Conservation (phyloP, 2,113 vertebrate species). For the Loxodonta africana region DNA sequence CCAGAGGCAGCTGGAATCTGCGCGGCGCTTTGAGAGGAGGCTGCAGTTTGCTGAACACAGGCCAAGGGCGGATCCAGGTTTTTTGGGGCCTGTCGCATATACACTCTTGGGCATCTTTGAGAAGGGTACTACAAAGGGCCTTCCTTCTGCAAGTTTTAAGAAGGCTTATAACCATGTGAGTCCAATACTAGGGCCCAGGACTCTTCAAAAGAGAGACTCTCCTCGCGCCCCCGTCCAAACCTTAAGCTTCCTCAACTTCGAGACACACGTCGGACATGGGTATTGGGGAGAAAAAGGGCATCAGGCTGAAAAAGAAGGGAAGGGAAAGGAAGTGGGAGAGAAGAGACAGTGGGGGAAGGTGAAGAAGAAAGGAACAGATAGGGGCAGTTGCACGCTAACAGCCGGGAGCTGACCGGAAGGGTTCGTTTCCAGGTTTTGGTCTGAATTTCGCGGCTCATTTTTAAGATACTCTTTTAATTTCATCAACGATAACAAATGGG, state of each 20-base stretch:
- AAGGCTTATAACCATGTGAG: not conserved
- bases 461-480: not conserved
- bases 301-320: not conserved
- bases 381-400: not conserved
- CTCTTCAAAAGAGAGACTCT: not conserved
- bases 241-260: not conserved
- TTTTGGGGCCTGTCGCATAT: not conserved
- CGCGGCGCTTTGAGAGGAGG: fast-evolving
- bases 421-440: not conserved
- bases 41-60: not conserved
- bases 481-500: not conserved
- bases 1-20: not conserved
- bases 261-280: not conserved
- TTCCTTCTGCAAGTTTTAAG: not conserved
- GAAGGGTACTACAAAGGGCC: not conserved
- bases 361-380: not conserved
- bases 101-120: not conserved
- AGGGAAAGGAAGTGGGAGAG: not conserved
- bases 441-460: not conserved
- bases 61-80: not conserved
- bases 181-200: not conserved
- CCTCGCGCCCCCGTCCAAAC: not conserved
- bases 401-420: not conserved
- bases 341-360: not conserved
- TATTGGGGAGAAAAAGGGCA: not conserved